Conservation (phyloP, 2,797 vertebrate species). For the Centroberyx gerrardi region DNA sequence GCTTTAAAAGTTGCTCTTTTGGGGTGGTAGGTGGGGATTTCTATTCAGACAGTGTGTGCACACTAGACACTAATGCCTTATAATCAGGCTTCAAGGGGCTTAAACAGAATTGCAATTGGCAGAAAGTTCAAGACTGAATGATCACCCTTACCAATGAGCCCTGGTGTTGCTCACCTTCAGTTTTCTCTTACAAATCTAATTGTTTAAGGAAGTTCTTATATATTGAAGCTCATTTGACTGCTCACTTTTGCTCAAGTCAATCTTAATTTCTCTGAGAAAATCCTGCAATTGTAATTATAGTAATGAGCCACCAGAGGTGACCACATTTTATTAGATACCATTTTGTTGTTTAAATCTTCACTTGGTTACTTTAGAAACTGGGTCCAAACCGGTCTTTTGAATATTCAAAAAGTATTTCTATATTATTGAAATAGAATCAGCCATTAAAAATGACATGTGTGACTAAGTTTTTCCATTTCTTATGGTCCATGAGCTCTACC, state of each 20-base stretch:
- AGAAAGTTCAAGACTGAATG: slow-evolving; percentile 52
- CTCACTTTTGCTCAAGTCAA: neutral
- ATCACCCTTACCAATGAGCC: slow-evolving; percentile 43
- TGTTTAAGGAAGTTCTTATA: neutral
- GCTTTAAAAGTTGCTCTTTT: slow-evolving; percentile 19
- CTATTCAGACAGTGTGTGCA: slow-evolving; percentile 46
- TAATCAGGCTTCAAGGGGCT: slow-evolving; percentile 58
- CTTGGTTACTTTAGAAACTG: too few species aligned
- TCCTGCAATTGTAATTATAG: neutral
- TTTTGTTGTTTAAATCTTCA: too few species aligned
- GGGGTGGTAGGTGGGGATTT: slow-evolving; percentile 34
- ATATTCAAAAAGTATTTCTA: too few species aligned
- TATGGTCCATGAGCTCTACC: too few species aligned
- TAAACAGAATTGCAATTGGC: slow-evolving; percentile 54
- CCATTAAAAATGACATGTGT: too few species aligned
- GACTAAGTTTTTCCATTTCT: too few species aligned
- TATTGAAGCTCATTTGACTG: neutral
- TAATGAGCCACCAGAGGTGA: neutral
- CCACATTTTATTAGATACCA: neutral
- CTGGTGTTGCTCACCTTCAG: slow-evolving; percentile 39
- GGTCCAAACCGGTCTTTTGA: too few species aligned
- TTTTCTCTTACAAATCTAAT: slow-evolving; percentile 21
- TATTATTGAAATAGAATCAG: too few species aligned
- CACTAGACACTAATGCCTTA: slow-evolving; percentile 41
- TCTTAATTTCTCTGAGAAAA: neutral